A percentile compares a stretch with the other conserved stretches of the same genome.
Conservation (phyloP, 2,888 invertebrate genomes). For the Sinopyrophorus schimmeli region DNA sequence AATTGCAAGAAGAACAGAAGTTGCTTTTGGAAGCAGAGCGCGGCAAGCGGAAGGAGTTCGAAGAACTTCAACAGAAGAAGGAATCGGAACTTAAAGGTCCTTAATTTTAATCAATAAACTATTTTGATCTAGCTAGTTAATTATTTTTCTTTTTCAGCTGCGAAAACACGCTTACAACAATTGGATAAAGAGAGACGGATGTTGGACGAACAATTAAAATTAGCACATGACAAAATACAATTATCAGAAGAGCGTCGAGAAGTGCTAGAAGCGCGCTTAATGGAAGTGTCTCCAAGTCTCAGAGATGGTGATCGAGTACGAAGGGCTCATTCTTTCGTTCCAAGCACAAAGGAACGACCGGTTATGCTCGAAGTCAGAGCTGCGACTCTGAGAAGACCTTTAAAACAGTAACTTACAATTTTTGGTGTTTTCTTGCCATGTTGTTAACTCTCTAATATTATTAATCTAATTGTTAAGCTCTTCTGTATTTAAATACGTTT, state of each 20-base stretch:
- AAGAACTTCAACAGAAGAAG: constrained; percentile 71
- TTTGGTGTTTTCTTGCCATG: too few relatives aligned
- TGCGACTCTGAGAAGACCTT: constrained; percentile 45
- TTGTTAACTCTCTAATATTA: too few relatives aligned
- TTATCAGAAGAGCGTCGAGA: constrained; percentile 68
- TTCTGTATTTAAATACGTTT: too few relatives aligned
- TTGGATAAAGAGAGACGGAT: constrained; percentile 71
- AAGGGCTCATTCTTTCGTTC: constrained; percentile 71
- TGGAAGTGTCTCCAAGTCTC: constrained; percentile 60
- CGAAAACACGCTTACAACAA: constrained; percentile 69
- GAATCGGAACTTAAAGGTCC: constrained; percentile 59
- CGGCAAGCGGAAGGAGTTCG: constrained; percentile 73
- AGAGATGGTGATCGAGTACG: constrained; percentile 65
- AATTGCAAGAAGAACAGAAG: constrained; percentile 76
- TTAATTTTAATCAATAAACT: not conserved
- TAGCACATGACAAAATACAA: constrained; percentile 70
- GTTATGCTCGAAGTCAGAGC: constrained; percentile 52
- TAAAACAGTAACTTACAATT: constrained; percentile 4
- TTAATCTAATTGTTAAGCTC: too few relatives aligned
- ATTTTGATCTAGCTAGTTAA: too few relatives aligned
- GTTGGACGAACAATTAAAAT: constrained; percentile 70
- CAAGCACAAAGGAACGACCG: constrained; percentile 63
- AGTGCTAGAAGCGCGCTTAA: constrained; percentile 61
- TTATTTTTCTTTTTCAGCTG: constrained; percentile 63
- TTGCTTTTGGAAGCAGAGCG: constrained; percentile 73